Evolutionary conservation across 2,797 vertebrate genomes (phyloP), one percentile per base, ranked within the genome.

Genomic region (Aldrovandia affinis): DNA sequence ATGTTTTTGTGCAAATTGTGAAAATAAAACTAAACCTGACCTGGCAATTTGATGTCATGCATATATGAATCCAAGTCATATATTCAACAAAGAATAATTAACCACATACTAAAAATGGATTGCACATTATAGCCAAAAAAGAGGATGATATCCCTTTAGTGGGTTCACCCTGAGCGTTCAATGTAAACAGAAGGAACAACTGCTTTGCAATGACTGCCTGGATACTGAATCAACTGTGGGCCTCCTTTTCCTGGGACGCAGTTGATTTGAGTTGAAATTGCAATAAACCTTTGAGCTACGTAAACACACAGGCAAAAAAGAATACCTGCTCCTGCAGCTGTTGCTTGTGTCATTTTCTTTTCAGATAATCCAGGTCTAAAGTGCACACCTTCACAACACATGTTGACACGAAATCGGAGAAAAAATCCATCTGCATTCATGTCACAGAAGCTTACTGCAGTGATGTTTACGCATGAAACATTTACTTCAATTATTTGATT

Each of bases 201-300:
- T 39, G 33, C 33, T 39, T 70, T 70, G 12, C 3, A 36, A 14
- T 70, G 3, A 36, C 36, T 20, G 18, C 18, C 68, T 39, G 33
- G 25, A 39, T 15, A 36, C 30, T 70, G 30, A 36, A 70, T 39
- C 33, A 18, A 39, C 36, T 39, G 10, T 68, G 15, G 36, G 18
- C 68, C 39, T 18, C 5, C 4, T 20, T 70, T 39, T 70, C n/a
- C 30, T 33, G 59, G 59, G 8, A 63, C 28, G 25, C 59, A 63
- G 59, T n/a, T 63, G 59, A 63, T 63, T 63, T 63, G 22, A 63
- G n/a, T 25, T n/a, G n/a, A 63, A 63, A 63, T 63, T n/a, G 59
- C 59, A 63, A 63, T 63, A 63, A 63, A n/a, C 59, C 25, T 63
- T 30, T 63, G 59, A 63, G 59, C 59, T 50, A 50, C 5, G n/a